These are phyloP conservation scores for Synanceia verrucosa DNA, from an alignment of 2,797 vertebrate genomes.

Conservation along the genomic window DNA sequence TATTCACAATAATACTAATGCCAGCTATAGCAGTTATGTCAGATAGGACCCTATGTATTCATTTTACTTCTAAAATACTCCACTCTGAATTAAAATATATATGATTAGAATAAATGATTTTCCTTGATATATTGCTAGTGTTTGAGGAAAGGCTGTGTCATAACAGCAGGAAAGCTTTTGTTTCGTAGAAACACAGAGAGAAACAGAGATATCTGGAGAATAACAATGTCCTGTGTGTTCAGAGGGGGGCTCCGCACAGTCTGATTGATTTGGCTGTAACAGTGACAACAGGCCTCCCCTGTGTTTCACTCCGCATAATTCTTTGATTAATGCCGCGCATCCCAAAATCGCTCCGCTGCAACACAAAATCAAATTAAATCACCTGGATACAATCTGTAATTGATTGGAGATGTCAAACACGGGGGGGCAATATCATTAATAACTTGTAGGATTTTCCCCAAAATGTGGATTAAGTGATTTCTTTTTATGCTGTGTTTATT, in stretches of 20 bases:
- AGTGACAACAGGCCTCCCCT: conserved; percentile 72
- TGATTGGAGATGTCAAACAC: conserved; percentile 79
- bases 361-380: conserved; percentile 82
- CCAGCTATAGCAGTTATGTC: neutral
- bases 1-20: conserved; percentile 23
- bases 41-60: neutral
- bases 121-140: conserved; percentile 24
- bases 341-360: conserved; percentile 75
- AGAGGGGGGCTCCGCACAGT: conserved; percentile 44
- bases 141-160: conserved; percentile 11
- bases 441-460: conserved; percentile 51
- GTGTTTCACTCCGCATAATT: conserved; percentile 78
- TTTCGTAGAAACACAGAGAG: conserved; percentile 7
- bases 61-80: conserved; percentile 12
- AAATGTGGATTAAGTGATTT: conserved; percentile 62
- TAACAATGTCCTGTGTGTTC: conserved; percentile 57
- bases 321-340: conserved; percentile 79
- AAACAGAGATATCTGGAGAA: conserved; percentile 47
- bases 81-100: conserved; percentile 22
- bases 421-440: conserved; percentile 69
- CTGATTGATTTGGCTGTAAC: conserved; percentile 81
- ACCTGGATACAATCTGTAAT: conserved; percentile 83
- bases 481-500: conserved; percentile 66
- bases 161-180: conserved; percentile 8
- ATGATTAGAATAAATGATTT: neutral